Percentiles rank a stretch among this genome's conserved stretches.
Evolutionary conservation across 2,888 invertebrate genomes (phyloP).

Genomic region (Branchipolynoe longqiensis): DNA sequence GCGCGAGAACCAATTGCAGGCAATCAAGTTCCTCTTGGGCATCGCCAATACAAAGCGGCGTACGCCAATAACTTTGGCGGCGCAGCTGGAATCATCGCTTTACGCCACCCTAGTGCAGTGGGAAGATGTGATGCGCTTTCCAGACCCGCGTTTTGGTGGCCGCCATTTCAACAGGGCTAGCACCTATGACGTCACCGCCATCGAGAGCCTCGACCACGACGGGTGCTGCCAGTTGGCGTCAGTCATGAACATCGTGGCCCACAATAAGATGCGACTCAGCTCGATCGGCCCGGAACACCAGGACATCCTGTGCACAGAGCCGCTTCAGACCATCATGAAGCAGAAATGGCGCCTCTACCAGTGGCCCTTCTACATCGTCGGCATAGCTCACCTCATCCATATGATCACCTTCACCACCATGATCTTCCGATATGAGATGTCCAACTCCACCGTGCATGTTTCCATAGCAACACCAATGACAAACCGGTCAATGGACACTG

Average conservation of each 20-base stretch:
- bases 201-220: background rate
- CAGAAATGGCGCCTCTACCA: background rate
- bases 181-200: slow-evolving; percentile 3
- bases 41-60: background rate
- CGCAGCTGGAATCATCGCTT: slow-evolving; percentile 5
- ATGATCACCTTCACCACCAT: background rate
- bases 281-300: background rate
- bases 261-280: background rate
- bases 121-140: slow-evolving; percentile 11
- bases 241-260: slow-evolving; percentile 1
- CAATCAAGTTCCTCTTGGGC: background rate
- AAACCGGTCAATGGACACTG: too few relatives aligned
- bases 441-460: too few relatives aligned
- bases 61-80: slow-evolving; percentile 12
- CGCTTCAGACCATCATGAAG: background rate
- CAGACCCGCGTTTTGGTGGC: background rate
- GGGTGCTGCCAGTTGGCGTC: background rate
- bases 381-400: background rate
- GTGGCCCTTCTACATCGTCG: background rate
- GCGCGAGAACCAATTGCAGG: background rate
- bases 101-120: background rate
- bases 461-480: too few relatives aligned
- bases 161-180: background rate
- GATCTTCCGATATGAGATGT: too few relatives aligned
- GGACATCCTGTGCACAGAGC: background rate